Evolutionary conservation across 2,888 invertebrate genomes (phyloP).

Genomic region (Plutella xylostella): DNA sequence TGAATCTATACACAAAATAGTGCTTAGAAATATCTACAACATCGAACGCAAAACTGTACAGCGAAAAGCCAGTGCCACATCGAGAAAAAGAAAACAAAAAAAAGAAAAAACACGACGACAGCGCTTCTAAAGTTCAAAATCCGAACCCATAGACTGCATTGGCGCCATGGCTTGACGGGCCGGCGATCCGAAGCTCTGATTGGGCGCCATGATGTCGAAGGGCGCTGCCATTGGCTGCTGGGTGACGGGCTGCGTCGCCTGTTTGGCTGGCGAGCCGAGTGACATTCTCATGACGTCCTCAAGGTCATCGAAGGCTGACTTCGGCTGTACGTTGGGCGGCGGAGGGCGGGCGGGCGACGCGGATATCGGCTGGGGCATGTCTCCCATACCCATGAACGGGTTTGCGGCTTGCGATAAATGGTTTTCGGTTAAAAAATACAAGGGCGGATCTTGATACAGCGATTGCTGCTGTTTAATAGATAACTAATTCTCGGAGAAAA

Average conservation of each 20-base stretch:
- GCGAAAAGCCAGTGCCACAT: background rate
- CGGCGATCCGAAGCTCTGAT: constrained; percentile 49
- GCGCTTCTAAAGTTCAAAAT: constrained; percentile 24
- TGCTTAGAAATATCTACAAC: no score
- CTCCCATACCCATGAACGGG: constrained; percentile 75
- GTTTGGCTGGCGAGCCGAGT: constrained; percentile 72
- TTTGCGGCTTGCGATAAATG: constrained; percentile 68
- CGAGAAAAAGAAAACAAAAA: constrained; percentile 2
- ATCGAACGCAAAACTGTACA: no score
- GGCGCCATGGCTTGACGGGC: constrained; percentile 52
- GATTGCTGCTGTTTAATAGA: no score
- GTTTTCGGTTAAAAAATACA: no score
- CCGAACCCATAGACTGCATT: constrained; percentile 63
- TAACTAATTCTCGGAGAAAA: no score
- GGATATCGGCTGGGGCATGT: constrained; percentile 53
- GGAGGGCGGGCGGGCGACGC: constrained; percentile 67
- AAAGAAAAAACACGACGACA: constrained; percentile 4
- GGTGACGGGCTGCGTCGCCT: constrained; percentile 23
- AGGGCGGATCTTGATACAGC: no score
- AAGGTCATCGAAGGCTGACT: constrained; percentile 76
- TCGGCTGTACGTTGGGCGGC: constrained; percentile 59
- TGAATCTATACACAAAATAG: no score
- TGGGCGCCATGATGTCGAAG: constrained; percentile 45
- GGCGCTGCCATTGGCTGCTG: constrained; percentile 32
- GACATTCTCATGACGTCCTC: constrained; percentile 77